These are phyloP conservation scores for Bathynomus jamesi DNA, from an alignment of 1,140 invertebrate species.

Conservation along the genomic window DNA sequence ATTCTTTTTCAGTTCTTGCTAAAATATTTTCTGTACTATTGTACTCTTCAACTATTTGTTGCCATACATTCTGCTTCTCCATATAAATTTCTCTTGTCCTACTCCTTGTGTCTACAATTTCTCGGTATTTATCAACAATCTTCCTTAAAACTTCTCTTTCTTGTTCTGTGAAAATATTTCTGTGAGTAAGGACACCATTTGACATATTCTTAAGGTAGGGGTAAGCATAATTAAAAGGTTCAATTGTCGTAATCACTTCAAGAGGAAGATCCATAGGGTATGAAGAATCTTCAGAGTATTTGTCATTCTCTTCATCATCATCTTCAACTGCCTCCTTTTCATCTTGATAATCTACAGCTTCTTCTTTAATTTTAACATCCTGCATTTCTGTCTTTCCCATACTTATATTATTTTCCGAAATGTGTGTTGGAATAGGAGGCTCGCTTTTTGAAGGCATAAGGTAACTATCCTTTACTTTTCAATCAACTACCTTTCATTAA, in stretches of 20 bases:
- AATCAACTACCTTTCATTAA: no score
- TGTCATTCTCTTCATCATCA: conserved; percentile 13
- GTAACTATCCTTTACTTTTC: no score
- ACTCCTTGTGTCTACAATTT: conserved; percentile 34
- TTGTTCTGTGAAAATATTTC: conserved; percentile 34
- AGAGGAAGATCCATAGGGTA: conserved; percentile 19
- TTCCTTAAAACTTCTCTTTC: conserved; percentile 29
- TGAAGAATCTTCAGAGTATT: conserved; percentile 6
- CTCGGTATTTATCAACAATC: conserved; percentile 32
- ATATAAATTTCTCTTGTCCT: conserved; percentile 32
- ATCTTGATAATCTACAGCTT: background rate
- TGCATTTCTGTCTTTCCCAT: background rate
- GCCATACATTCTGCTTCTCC: conserved; percentile 36
- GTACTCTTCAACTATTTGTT: conserved; percentile 35
- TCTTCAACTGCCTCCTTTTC: conserved; percentile 10
- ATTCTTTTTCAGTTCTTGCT: conserved; percentile 34
- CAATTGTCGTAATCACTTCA: conserved; percentile 35
- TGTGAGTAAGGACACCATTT: conserved; percentile 35
- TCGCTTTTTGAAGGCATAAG: background rate
- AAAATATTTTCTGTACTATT: conserved; percentile 33
- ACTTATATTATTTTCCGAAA: background rate
- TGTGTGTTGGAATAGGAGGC: background rate
- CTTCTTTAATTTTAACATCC: background rate
- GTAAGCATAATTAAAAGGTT: conserved; percentile 26
- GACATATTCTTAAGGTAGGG: conserved; percentile 33